Percentiles rank a stretch among this genome's conserved stretches.
phyloP scores from a whole-genome alignment of 2,888 invertebrate species.

The Cataglyphis livida region DNA sequence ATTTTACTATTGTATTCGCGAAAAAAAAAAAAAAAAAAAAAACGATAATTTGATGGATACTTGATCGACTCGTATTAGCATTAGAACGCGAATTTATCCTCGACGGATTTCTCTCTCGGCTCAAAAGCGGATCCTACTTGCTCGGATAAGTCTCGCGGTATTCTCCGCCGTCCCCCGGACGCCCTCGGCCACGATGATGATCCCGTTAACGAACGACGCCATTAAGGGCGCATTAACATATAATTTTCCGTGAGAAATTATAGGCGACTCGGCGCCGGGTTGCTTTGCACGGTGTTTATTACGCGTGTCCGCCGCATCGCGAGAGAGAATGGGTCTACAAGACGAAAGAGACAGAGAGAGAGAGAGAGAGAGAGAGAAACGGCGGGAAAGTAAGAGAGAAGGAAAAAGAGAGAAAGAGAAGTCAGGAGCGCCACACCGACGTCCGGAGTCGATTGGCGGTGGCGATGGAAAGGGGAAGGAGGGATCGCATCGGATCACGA shows the following conservation, averaged over 20 bases:
- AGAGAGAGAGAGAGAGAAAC: slow-evolving; percentile 49
- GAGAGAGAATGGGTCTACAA: slow-evolving; percentile 29
- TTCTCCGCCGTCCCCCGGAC: slow-evolving; percentile 63
- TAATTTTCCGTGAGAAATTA: slow-evolving; percentile 82
- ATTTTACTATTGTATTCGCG: neutral
- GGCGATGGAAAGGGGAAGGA: slow-evolving; percentile 29
- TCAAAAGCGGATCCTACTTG: slow-evolving; percentile 48
- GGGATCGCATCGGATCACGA: slow-evolving; percentile 49
- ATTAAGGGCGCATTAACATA: slow-evolving; percentile 81
- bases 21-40: neutral
- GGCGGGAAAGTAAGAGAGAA: slow-evolving; percentile 32
- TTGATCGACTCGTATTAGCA: slow-evolving; percentile 3
- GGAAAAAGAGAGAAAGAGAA: slow-evolving; percentile 57
- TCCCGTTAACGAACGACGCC: slow-evolving; percentile 82
- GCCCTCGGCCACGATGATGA: slow-evolving; percentile 70
- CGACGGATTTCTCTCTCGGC: slow-evolving; percentile 35
- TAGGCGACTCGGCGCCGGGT: slow-evolving; percentile 78
- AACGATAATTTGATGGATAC: neutral
- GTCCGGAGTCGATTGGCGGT: slow-evolving; percentile 49
- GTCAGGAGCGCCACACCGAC: slow-evolving; percentile 40
- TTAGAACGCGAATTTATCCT: neutral
- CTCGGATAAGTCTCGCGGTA: slow-evolving; percentile 68
- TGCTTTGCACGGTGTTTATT: slow-evolving; percentile 80
- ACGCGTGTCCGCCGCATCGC: slow-evolving; percentile 68
- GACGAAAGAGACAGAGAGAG: slow-evolving; percentile 51